phyloP scores from a whole-genome alignment of 2,797 vertebrate genomes.

The Cirrhinus molitorella region DNA sequence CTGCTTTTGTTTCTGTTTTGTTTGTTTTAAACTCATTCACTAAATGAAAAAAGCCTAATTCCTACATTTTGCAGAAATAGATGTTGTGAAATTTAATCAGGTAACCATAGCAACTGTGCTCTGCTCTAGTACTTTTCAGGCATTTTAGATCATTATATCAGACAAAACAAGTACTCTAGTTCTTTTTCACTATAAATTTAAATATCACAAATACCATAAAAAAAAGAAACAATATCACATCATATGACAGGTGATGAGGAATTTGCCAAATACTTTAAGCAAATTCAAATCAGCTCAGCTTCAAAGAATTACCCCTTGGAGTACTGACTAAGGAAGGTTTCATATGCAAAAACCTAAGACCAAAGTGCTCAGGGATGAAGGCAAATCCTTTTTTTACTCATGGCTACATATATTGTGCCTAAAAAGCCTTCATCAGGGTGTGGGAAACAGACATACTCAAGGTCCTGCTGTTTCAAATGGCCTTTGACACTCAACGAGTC shows the following conservation, averaged over 20 bases:
- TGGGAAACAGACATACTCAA: background rate
- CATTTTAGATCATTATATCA: background rate
- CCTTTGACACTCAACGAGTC: background rate
- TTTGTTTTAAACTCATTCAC: too few species aligned
- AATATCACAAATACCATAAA: background rate
- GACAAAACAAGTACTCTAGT: background rate
- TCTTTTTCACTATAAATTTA: background rate
- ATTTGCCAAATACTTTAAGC: background rate
- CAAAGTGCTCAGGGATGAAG: too few species aligned
- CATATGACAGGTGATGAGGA: background rate
- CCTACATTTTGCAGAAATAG: background rate
- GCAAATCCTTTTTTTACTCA: too few species aligned
- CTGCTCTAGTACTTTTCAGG: background rate
- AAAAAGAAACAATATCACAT: background rate
- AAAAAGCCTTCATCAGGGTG: background rate
- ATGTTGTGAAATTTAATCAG: background rate
- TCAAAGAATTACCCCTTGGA: background rate
- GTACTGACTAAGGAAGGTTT: background rate
- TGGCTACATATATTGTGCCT: background rate
- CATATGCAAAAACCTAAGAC: too few species aligned
- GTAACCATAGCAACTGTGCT: background rate
- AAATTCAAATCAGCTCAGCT: too few species aligned
- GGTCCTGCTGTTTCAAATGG: background rate
- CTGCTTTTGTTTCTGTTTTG: too few species aligned
- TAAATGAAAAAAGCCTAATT: too few species aligned